Percentiles rank a stretch among this genome's conserved stretches.
Conservation (phyloP, 2,113 vertebrate genomes). For the Parotia lawesii region DNA sequence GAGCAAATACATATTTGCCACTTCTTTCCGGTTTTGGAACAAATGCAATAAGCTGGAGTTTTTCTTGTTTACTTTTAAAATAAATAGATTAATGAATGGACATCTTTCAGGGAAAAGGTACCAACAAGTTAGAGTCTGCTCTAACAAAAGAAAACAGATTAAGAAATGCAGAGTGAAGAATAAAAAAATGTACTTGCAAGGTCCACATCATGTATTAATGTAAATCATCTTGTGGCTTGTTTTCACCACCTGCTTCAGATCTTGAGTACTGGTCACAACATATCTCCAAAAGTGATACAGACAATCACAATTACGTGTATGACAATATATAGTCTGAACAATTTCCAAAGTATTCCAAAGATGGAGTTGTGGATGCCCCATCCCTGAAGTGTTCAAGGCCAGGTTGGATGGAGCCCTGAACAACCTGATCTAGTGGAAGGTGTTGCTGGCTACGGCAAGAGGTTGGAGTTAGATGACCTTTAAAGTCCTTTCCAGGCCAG, state of each 20-base stretch:
- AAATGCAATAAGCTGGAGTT: neutral
- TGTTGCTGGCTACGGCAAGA: neutral
- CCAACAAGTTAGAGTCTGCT: neutral
- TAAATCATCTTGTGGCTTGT: neutral
- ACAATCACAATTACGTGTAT: neutral
- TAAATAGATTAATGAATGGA: neutral
- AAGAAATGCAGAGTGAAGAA: neutral
- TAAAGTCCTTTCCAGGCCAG: neutral
- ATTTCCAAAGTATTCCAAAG: neutral
- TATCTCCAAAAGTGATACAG: neutral
- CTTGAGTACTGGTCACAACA: neutral
- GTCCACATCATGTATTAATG: neutral
- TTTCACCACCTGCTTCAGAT: neutral
- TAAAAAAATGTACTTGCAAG: neutral
- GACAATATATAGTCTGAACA: neutral
- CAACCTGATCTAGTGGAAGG: neutral
- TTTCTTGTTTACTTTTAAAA: neutral
- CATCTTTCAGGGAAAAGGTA: neutral
- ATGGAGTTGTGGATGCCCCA: neutral
- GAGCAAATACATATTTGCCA: accelerated
- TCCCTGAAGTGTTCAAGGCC: neutral
- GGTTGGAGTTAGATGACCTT: neutral
- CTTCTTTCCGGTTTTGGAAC: neutral
- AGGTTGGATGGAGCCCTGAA: neutral
- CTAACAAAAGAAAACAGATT: neutral